These are phyloP conservation scores for Cinara cedri DNA, from an alignment of 2,888 invertebrate genomes.

Conservation along the genomic window DNA sequence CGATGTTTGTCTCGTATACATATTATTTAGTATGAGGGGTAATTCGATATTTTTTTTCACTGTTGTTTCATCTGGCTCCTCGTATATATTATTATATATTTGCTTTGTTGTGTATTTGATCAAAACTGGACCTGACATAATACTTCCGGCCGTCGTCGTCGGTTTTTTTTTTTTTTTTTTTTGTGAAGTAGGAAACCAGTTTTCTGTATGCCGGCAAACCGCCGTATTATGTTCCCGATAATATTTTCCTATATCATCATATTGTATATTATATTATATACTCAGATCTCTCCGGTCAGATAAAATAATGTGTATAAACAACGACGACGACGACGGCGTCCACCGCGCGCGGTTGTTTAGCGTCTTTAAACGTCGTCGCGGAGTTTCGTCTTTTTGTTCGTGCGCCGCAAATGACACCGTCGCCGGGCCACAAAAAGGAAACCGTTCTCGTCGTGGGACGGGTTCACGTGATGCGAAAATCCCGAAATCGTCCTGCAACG, in stretches of 20 bases:
- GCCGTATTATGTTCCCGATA: conserved; percentile 50
- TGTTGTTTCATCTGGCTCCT: conserved; percentile 52
- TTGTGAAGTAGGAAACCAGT: conserved; percentile 34
- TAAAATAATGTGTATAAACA: conserved; percentile 27
- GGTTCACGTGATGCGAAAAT: neutral
- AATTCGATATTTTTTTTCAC: conserved; percentile 53
- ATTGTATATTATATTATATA: too few species aligned
- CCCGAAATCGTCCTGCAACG: neutral
- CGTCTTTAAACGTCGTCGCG: conserved; percentile 11
- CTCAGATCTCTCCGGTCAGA: conserved; percentile 41
- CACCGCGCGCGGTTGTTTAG: too few species aligned
- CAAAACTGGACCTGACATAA: conserved; percentile 54
- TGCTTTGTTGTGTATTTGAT: conserved; percentile 51
- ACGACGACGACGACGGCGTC: neutral
- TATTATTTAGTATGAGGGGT: conserved; percentile 6
- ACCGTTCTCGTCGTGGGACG: conserved; percentile 4
- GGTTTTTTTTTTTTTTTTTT: neutral
- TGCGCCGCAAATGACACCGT: conserved; percentile 29
- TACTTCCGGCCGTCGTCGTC: conserved; percentile 49
- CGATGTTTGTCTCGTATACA: conserved; percentile 6
- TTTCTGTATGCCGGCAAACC: conserved; percentile 31
- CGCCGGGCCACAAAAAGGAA: too few species aligned
- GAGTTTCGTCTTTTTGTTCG: conserved; percentile 23
- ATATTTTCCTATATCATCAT: conserved; percentile 33
- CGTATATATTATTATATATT: neutral